These are phyloP conservation scores for Brachionus rotundiformis DNA, from an alignment of 1,140 invertebrate species.

Conservation along the genomic window DNA sequence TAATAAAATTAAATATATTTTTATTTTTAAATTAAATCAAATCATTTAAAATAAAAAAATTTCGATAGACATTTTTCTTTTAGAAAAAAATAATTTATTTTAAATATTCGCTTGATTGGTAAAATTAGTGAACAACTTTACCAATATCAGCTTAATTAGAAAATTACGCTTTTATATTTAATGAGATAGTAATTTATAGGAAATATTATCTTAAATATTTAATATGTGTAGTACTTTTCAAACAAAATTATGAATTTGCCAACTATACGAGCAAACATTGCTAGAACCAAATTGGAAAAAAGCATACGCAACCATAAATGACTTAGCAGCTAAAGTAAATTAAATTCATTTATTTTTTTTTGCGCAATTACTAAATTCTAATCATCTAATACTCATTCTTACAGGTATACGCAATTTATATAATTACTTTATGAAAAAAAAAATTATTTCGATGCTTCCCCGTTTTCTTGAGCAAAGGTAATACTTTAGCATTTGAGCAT, in stretches of 20 bases:
- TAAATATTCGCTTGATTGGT: background rate
- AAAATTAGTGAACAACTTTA: too few relatives aligned
- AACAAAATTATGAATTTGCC: background rate
- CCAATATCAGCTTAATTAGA: background rate
- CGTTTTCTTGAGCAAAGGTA: background rate
- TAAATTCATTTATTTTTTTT: background rate
- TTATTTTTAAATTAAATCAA: conserved; percentile 17
- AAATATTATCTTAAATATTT: conserved; percentile 5
- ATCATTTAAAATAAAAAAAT: too few relatives aligned
- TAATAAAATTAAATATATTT: background rate
- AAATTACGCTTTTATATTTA: background rate
- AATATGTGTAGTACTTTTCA: background rate
- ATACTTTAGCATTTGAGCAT: background rate
- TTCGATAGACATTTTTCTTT: too few relatives aligned
- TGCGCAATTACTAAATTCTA: background rate
- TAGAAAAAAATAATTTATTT: background rate
- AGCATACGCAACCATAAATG: background rate
- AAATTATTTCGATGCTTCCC: background rate
- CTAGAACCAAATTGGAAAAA: background rate
- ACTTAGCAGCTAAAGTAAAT: background rate
- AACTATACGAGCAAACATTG: background rate
- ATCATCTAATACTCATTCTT: background rate
- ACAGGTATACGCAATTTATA: conserved; percentile 7
- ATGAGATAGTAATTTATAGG: background rate
- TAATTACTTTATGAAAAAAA: background rate